Evolutionary conservation across 2,113 vertebrate genomes (phyloP), one percentile per base, ranked within the genome.

Genomic region (Scomber colias): DNA sequence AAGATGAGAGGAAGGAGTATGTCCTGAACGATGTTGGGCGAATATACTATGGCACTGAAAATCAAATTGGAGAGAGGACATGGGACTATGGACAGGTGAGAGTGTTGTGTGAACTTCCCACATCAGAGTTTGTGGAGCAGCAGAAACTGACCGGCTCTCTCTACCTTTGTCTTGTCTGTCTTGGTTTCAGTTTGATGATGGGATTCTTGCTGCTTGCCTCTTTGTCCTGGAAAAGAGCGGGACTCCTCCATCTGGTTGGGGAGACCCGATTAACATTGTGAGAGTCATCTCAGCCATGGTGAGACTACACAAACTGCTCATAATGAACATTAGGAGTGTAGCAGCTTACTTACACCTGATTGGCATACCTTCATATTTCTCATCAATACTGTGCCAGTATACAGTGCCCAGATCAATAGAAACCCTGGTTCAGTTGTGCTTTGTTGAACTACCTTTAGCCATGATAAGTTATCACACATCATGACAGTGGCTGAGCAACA

Each of bases 1-100:
- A 96, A 13, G 81, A 92, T 0, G 95, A 95, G 93, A 92, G 92
- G 17, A 86, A 94, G 69, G 97, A 98, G 71, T 98, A 97, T 0
- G 94, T 98, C 40, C 90, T 98, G 0, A 98, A 96, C 12, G 97
- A 98, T 24, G 90, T 92, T 0, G 97, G 97, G 1, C 90, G 51
- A 27, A 95, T 97, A 74, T 98, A 97, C 90, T 98, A 98, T 0
- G 97, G 97, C 63, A 98, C 97, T 0, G 89, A 96, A 74, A 81
- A 93, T 1, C 97, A 98, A 89, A 97, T 98, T 50, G 97, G 95
- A 0, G 95, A 89, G 45, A 91, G 97, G 1, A 95, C 96, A 1
- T 98, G 97, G 97, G 95, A 96, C 92, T 97, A 96, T 0, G 97
- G 97, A 17, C 97, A 98, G 95, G 97, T 97, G 60, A 69, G 77